Evolutionary conservation across 2,797 vertebrate species (phyloP).

Genomic region (Basileuterus tristriatus): DNA sequence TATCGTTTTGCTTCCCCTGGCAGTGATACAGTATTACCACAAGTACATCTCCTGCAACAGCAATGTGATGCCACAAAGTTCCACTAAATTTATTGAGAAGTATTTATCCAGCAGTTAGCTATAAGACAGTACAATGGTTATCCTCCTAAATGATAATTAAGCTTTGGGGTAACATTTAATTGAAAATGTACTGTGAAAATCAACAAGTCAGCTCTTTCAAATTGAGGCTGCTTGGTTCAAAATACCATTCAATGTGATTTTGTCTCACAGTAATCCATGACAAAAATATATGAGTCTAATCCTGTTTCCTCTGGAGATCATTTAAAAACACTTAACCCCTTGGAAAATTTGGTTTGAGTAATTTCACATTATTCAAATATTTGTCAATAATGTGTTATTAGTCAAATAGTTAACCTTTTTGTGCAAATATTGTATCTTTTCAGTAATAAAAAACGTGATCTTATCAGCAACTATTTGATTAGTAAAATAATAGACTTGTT

Average conservation of each 20-base stretch:
- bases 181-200: slow-evolving; percentile 57
- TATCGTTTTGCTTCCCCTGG: neutral
- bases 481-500: neutral
- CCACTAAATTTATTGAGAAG: slow-evolving; percentile 3
- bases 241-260: neutral
- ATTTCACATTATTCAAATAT: neutral
- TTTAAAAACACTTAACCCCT: neutral
- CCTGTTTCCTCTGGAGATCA: neutral
- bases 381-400: neutral
- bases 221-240: neutral
- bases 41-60: neutral
- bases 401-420: neutral
- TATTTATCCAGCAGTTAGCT: slow-evolving; percentile 22
- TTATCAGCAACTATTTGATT: neutral
- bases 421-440: neutral
- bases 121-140: slow-evolving; percentile 43
- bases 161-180: slow-evolving; percentile 59
- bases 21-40: neutral
- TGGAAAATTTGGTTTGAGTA: neutral
- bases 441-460: neutral
- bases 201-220: slow-evolving; percentile 50
- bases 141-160: slow-evolving; percentile 51
- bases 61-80: neutral
- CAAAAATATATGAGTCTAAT: slow-evolving; percentile 45
- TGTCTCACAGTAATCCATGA: slow-evolving; percentile 40